Conservation (phyloP, 2,797 vertebrate genomes). For the Karalla daura region DNA sequence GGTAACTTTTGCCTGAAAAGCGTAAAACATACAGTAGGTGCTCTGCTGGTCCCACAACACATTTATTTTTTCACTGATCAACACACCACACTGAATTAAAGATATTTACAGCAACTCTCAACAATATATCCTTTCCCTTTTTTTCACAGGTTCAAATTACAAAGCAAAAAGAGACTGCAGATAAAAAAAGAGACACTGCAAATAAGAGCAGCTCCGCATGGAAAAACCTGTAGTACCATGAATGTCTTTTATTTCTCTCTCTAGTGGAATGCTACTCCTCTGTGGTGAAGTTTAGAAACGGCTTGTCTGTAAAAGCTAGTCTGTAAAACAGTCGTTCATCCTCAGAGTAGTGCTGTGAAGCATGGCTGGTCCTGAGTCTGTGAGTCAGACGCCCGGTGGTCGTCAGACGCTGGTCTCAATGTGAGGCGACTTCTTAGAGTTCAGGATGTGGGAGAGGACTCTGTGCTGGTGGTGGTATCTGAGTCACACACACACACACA, state of each 20-base stretch:
- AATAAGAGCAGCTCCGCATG: no score
- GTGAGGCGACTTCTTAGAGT: conserved; percentile 68
- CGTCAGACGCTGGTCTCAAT: conserved; percentile 87
- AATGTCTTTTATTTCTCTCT: no score
- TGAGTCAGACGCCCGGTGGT: neutral
- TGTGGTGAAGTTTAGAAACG: no score
- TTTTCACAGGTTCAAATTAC: conserved; percentile 18
- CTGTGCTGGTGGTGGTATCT: conserved; percentile 86
- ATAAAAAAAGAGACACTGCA: neutral
- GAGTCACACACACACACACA: conserved; percentile 24
- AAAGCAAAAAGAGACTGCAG: neutral
- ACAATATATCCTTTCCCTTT: neutral
- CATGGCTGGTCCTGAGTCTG: neutral
- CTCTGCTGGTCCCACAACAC: conserved; percentile 15
- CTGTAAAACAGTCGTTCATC: no score
- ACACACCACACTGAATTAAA: conserved; percentile 31
- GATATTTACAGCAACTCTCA: conserved; percentile 38
- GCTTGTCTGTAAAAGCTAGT: no score
- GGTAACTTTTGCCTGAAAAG: no score
- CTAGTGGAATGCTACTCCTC: no score
- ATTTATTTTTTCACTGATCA: conserved; percentile 39
- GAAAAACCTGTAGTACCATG: no score
- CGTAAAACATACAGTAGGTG: neutral
- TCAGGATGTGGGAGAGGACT: conserved; percentile 80
- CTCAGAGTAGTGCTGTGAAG: neutral